phyloP scores from a whole-genome alignment of 2,113 vertebrate species.

The Anser cygnoides region DNA sequence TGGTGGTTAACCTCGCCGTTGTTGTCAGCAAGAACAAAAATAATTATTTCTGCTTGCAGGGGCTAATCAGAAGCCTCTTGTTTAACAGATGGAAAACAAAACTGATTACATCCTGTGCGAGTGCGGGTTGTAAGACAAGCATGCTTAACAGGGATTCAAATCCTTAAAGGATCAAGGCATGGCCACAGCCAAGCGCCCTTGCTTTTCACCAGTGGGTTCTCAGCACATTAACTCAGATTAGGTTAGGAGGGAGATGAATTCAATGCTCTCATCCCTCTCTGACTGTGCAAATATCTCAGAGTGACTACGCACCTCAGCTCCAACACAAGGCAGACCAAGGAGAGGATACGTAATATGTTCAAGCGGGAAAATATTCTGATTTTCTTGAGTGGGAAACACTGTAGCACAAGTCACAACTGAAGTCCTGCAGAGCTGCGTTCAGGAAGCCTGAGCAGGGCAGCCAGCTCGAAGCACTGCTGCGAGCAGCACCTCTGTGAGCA shows the following conservation, averaged over 20 bases:
- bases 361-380: neutral
- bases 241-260: conserved; percentile 24
- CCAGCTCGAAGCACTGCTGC: neutral
- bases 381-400: neutral
- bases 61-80: neutral
- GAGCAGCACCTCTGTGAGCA: neutral
- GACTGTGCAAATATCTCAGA: neutral
- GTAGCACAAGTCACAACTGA: neutral
- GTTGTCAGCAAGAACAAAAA: neutral
- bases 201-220: conserved; percentile 52
- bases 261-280: neutral
- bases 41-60: neutral
- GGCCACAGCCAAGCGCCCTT: conserved; percentile 35
- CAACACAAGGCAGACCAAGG: neutral
- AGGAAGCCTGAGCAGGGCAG: neutral
- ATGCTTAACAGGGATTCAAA: conserved; percentile 58
- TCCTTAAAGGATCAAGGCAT: conserved; percentile 59
- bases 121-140: conserved; percentile 40
- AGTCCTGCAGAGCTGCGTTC: neutral
- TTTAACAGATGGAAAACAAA: conserved; percentile 52
- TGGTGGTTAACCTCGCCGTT: neutral
- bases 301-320: fast-evolving
- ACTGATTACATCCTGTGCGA: neutral
- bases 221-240: conserved; percentile 57
- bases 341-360: fast-evolving